Base-by-base conservation (phyloP, 2,113 vertebrate genomes). In the Syngnathoides biaculeatus region DNA sequence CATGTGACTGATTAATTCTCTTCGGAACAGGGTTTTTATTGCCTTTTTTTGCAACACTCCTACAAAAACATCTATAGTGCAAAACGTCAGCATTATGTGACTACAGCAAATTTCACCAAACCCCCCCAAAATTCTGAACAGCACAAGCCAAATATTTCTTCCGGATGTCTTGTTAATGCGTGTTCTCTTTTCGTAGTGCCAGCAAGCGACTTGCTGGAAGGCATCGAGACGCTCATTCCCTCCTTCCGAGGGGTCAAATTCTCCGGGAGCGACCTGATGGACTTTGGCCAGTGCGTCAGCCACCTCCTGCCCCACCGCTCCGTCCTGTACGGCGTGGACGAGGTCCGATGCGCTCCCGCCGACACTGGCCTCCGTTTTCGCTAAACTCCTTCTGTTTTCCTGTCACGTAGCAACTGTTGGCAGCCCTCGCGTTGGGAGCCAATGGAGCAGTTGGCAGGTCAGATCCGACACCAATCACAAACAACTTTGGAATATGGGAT, bases 211-310 rank as follows among this genome's bases (percentile, higher is more conserved):
- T 22, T 98, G 78, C 64, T 97, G 75, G 86, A 93, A 9, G 92
- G 90, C 10, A 96, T 98, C 52, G 92, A 93, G 82, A 77, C 86
- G 5, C 62, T 73, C 62, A 95, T 98, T 77, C 96, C 96, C 55
- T 94, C 90, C 53, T 98, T 98, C 88, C 90, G 90, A 55, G 97
- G 96, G 0, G 72, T 99, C 79, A 98, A 99, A 86, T 98, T 96
- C 91, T 93, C 86, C 1, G 90, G 91, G 69, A 88, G 27, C 0
- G 92, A 99, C 83, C 92, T 99, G 75, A 78, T 95, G 86, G 97
- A 99, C 88, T 92, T 98, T 13, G 94, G 95, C n/a, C 93, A 91
- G 42, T 96, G 95, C 79, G 76, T 96, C 62, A 84, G 85, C 73
- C 85, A 88, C 73, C 83, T 91, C 71, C 74, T 63, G 17, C 69